Percentiles rank a stretch among this genome's conserved stretches.
Evolutionary conservation across 2,113 vertebrate species (phyloP).

Genomic region (Progne subis): DNA sequence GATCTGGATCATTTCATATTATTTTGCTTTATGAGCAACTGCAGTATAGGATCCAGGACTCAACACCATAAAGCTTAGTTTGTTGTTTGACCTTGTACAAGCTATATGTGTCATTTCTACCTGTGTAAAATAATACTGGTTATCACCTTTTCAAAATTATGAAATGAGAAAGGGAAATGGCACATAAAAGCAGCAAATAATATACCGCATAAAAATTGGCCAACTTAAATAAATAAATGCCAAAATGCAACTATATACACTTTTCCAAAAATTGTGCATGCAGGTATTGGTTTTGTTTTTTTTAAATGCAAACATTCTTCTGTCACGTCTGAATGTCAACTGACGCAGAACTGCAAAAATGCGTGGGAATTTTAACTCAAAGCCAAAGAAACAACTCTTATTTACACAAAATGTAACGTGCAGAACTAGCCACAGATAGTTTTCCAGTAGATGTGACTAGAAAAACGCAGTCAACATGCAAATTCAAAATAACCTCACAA

Average conservation of each 20-base stretch:
- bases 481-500: not conserved
- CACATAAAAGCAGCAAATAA: not conserved
- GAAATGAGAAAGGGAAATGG: not conserved
- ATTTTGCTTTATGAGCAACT: not conserved
- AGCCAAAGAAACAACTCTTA: not conserved
- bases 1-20: not conserved
- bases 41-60: not conserved
- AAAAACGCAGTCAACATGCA: not conserved
- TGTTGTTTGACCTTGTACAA: not conserved
- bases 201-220: not conserved
- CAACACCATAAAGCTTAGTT: not conserved
- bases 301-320: no score
- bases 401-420: not conserved
- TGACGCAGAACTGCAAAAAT: not conserved
- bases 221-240: not conserved
- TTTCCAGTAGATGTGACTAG: not conserved
- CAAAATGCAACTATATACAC: not conserved
- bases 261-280: not conserved
- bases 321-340: not conserved
- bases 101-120: not conserved
- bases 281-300: not conserved
- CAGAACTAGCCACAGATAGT: not conserved
- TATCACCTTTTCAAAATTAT: not conserved
- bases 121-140: not conserved
- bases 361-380: not conserved